Percentiles rank a stretch among this genome's conserved stretches.
Conservation (phyloP, 2,113 vertebrate genomes). For the Lonchura striata region DNA sequence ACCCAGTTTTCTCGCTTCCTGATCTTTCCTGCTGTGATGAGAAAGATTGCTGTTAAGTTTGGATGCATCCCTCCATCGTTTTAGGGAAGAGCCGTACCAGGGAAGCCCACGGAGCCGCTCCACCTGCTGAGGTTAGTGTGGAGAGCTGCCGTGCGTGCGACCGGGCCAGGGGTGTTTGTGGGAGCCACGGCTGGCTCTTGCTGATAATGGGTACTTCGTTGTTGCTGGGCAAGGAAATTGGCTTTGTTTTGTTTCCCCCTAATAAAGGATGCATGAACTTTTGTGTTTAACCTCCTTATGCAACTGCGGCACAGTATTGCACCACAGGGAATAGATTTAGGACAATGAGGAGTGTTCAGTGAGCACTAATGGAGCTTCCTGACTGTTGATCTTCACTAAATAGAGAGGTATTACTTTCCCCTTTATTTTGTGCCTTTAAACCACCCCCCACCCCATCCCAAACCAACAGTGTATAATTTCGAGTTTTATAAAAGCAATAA, state of each 20-base stretch:
- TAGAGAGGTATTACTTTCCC: conserved; percentile 59
- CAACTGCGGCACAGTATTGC: conserved; percentile 55
- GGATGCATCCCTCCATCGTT: neutral
- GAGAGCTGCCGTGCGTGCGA: fast-evolving
- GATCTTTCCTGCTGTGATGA: neutral
- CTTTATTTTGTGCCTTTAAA: conserved; percentile 64
- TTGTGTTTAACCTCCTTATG: conserved; percentile 56
- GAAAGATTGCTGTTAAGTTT: neutral
- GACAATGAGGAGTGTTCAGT: conserved; percentile 42
- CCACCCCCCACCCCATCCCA: neutral
- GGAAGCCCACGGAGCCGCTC: neutral
- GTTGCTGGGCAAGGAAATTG: neutral
- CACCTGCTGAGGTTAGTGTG: neutral
- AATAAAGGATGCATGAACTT: conserved; percentile 63
- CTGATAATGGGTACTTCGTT: neutral
- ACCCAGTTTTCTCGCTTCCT: neutral
- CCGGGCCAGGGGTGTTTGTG: fast-evolving
- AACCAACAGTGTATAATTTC: conserved; percentile 43
- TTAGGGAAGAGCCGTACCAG: neutral
- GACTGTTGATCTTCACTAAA: conserved; percentile 49
- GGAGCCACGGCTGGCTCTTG: neutral
- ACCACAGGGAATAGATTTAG: conserved; percentile 56
- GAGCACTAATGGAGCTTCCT: conserved; percentile 37
- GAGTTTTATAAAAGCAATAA: conserved; percentile 77
- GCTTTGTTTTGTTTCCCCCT: conserved; percentile 5